Base-by-base conservation (phyloP, 2,113 vertebrate species). In the Phodopus roborovskii region DNA sequence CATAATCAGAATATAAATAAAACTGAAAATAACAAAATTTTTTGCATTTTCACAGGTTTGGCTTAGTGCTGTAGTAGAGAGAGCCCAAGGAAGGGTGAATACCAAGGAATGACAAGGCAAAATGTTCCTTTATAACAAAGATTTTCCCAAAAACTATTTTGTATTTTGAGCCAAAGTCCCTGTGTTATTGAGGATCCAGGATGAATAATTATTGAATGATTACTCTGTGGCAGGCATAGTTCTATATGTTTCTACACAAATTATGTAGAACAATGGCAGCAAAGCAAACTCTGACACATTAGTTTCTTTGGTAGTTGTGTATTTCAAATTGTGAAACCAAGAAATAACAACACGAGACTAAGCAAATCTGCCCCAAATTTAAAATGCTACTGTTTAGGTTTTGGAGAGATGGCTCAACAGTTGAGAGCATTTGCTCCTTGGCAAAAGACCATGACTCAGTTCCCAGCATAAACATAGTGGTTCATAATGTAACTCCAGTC, bases 201-300 rank as follows among this genome's bases (percentile, higher is more conserved):
- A 84, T 48, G 36, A 88, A 86, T 93, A 82, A 81, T 90, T 90
- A 92, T 19, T 77, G 56, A 93, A 28, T 95, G 53, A 22, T 87
- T 93, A 58, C 28, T 89, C 50, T 90, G 15, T 45, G 13, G 4
- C 15, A 94, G 4, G 2, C 7, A 92, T 2, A 94, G 66, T 36
- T 88, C 2, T 93, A 96, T 84, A 82, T 82, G 58, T 71, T 89
- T 78, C 94, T 84, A 84, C 17, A n/a, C 62, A 91, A 84, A 56
- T 42, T 89, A 22, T 79, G n/a, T 7, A 83, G 13, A 3, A 70
- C 84, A 94, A 79, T 24, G 78, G 13, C 8, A 84, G 62, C 13
- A 87, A 96, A 94, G 78, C 3, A 96, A 95, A 95, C 83, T 33
- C 84, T 90, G 45, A 36, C 58, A 50, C 30, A 68, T 11, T 33